Base-by-base conservation (phyloP, 1,140 invertebrate genomes). In the Cotesia vestalis region DNA sequence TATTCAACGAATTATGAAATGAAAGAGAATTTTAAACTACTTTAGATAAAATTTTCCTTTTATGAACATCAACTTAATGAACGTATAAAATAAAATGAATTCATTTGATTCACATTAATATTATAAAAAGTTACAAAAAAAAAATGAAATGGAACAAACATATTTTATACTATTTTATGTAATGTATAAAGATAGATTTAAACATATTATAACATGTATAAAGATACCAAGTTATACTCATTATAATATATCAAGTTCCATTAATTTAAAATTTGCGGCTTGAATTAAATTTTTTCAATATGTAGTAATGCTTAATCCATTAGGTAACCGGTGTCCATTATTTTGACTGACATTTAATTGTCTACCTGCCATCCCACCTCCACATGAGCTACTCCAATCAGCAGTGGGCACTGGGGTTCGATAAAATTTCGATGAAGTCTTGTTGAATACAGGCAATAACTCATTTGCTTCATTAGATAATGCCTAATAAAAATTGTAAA, bases 401-500 rank as follows among this genome's bases (percentile, higher is more conserved):
- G 92, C 93, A 0, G 93, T 92, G 53, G 93, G 92, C 40, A 94
- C 89, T 4, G 92, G 88, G 0, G 92, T 91, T 40, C 91, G 89
- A 86, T 99, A 99, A 84, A 97, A 95, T 80, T 93, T 94, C 11
- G 92, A 93, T 35, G 96, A 96, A 9, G 96, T 96, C 81, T 97
- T 96, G 85, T 99, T 99, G 89, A 98, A 99, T 62, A 99, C 94
- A 1, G 97, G 97, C 67, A 99, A 87, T 64, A 98, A 85, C 84
- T 99, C 97, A 88, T 97, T 98, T 0, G 97, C 97, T 87, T 98
- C 97, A 85, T 96, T 94, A 2, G 95, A 94, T 66, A 98, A 85
- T 1, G 96, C 95, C 96, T 98, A 83, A 4, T n/a, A 87, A 77
- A 12, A 69, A 72, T 71, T 76, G 55, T 64, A 35, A 73, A 73